Evolutionary conservation across 1,140 invertebrate genomes (phyloP), one percentile per base, ranked within the genome.

Genomic region (Lucilia cuprina): DNA sequence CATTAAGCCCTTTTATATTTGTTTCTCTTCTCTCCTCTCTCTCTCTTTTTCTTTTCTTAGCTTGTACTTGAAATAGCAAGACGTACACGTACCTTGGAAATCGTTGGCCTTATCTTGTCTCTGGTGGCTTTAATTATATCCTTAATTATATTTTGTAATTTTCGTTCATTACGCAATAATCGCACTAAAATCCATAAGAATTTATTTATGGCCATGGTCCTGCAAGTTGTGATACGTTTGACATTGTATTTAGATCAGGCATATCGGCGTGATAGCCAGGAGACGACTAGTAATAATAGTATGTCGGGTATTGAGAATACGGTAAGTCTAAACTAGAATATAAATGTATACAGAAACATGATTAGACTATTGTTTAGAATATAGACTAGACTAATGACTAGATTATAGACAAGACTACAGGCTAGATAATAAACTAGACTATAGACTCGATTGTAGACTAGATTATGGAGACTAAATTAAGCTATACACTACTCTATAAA

Each of bases 161-260:
- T 96, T 91, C 94, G 96, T 86, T 95, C 95, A 74, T 90, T 98
- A 41, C 93, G 95, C 84, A 98, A 98, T 87, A 96, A 96, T 87
- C 93, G 97, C 83, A 98, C 97, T 4, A 93, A 95, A 83, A 97
- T 98, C 83, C 97, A 98, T 89, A 95, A 96, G 88, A 96, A 97
- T 88, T 92, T 98, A 30, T 98, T 98, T 89, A 93, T 96, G 2
- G 96, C 97, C 0, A 97, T 97, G 93, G 92, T 96, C 49, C 93
- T 97, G 17, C 96, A 98, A 91, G 96, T 98, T 2, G 89, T 96
- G 34, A 94, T 97, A n/a, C 93, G 96, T 83, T 93, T 98, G 70
- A 94, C 94, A 0, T 89, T 97, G n/a, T 98, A 98, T 92, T 94
- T 97, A 80, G 96, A 98, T 90, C 95, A 97, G 87, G 94, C 94